Conservation (phyloP, 2,888 invertebrate genomes). For the Temnothorax rugatulus region DNA sequence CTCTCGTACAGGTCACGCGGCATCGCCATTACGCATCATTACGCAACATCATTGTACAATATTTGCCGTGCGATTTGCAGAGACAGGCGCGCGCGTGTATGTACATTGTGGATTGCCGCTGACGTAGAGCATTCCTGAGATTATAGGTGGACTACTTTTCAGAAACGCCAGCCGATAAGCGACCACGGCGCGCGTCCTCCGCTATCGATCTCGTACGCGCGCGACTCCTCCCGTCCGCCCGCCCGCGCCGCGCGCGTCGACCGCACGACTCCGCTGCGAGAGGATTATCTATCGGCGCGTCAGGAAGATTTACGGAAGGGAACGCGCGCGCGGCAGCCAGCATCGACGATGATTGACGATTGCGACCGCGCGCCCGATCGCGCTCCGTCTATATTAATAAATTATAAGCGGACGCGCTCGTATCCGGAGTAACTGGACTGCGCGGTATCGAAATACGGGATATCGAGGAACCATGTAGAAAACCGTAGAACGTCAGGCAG, state of each 20-base stretch:
- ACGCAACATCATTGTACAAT: conserved; percentile 74
- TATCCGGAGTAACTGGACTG: conserved; percentile 28
- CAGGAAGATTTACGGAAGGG: conserved; percentile 47
- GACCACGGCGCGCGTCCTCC: neutral
- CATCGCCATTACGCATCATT: conserved; percentile 63
- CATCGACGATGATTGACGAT: conserved; percentile 51
- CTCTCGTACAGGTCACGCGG: conserved; percentile 56
- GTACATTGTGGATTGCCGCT: conserved; percentile 29
- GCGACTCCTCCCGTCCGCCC: neutral
- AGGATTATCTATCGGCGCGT: conserved; percentile 58
- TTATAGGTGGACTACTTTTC: conserved; percentile 74
- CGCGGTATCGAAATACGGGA: neutral
- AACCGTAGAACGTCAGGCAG: too few relatives aligned
- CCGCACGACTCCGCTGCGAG: conserved; percentile 7
- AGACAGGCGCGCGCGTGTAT: conserved; percentile 39
- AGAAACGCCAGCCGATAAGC: conserved; percentile 61
- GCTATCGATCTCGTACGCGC: conserved; percentile 54
- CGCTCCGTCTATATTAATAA: conserved; percentile 36
- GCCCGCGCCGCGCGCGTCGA: conserved; percentile 23
- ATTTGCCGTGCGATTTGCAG: conserved; percentile 70
- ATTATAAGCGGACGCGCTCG: conserved; percentile 30
- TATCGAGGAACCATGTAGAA: neutral
- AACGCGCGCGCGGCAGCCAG: conserved; percentile 13
- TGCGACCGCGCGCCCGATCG: conserved; percentile 16
- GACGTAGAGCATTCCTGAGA: conserved; percentile 73